These are phyloP conservation scores for Phocoena sinus DNA, from an alignment of 2,113 vertebrate genomes.

Conservation along the genomic window DNA sequence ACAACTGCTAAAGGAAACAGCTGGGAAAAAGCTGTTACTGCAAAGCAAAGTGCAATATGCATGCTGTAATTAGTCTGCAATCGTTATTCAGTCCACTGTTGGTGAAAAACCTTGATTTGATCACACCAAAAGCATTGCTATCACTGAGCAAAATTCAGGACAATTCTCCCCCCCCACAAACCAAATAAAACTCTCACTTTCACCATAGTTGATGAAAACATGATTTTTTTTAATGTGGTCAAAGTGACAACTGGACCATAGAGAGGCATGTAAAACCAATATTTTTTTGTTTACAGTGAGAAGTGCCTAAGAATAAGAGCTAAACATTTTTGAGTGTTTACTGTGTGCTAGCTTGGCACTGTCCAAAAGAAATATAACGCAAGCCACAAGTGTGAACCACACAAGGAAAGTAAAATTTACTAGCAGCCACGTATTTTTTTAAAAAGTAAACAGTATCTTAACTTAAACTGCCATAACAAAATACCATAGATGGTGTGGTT, in stretches of 20 bases:
- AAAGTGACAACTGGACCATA: not conserved
- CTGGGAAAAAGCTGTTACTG: constrained; percentile 71
- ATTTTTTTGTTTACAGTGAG: not conserved
- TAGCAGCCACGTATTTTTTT: not conserved
- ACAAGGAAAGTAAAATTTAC: not conserved
- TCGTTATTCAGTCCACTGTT: constrained; percentile 71
- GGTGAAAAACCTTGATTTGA: constrained; percentile 60
- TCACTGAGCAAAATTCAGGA: constrained; percentile 6
- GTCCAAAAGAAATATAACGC: not conserved
- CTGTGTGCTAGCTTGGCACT: not conserved
- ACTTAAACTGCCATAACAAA: not conserved
- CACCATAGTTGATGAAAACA: not conserved
- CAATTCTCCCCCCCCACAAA: not conserved
- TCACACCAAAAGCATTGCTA: constrained; percentile 24
- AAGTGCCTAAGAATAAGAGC: not conserved
- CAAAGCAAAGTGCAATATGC: constrained; percentile 67
- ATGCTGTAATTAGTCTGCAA: constrained; percentile 67
- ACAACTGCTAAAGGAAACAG: constrained; percentile 74
- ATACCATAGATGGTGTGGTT: not conserved
- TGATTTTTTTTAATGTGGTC: not conserved
- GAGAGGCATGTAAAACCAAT: not conserved
- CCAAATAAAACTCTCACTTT: not conserved
- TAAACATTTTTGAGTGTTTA: not conserved
- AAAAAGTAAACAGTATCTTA: not conserved
- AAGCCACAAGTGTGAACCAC: not conserved